Conservation (phyloP, 35 echinoderm and acorn worm genomes). For the Holothuria glaberrima region DNA sequence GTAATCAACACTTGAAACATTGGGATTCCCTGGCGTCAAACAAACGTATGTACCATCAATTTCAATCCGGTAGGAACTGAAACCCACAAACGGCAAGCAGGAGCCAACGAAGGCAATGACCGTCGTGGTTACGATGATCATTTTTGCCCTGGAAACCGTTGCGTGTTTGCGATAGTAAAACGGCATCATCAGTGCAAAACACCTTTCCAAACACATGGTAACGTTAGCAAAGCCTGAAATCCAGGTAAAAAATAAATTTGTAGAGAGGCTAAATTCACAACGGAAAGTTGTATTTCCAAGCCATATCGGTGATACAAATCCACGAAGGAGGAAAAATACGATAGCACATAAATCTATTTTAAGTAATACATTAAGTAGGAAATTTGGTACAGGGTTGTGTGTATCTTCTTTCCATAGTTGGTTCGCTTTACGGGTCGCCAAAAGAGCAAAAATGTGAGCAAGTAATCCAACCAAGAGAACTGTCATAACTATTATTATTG, state of each 20-base stretch:
- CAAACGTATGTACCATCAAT: background rate
- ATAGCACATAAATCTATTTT: slow-evolving; percentile 31
- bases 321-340: slow-evolving; percentile 29
- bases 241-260: slow-evolving; percentile 43
- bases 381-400: background rate
- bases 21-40: background rate
- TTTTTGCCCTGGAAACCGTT: slow-evolving; percentile 18
- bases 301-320: background rate
- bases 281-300: background rate
- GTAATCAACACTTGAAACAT: background rate
- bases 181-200: slow-evolving; percentile 19
- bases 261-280: slow-evolving; percentile 37
- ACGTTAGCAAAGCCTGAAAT: slow-evolving; percentile 43
- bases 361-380: background rate
- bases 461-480: slow-evolving; percentile 4
- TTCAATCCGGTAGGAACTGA: slow-evolving; percentile 25
- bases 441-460: slow-evolving; percentile 14
- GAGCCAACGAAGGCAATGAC: background rate
- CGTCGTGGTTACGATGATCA: background rate
- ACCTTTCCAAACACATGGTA: slow-evolving; percentile 28
- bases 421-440: slow-evolving; percentile 27
- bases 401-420: slow-evolving; percentile 25
- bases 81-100: background rate
- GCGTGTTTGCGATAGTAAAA: slow-evolving; percentile 28
- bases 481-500: background rate